These are phyloP conservation scores for Platycheirus rosarum DNA, from an alignment of 2,888 invertebrate species.

Conservation along the genomic window DNA sequence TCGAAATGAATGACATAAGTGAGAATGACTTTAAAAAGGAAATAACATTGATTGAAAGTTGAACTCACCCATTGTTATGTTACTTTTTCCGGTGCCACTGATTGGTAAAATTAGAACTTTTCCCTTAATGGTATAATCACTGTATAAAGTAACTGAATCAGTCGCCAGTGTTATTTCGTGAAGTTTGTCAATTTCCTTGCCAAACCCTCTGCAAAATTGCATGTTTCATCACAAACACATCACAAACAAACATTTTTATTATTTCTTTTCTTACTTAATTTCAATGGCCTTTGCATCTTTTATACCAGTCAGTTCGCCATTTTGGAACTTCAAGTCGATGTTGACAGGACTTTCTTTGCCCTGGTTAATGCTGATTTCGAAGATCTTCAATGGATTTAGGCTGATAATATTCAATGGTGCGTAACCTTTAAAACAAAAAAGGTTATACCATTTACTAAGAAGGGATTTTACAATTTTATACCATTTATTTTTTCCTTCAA, in stretches of 20 bases:
- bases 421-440: conserved; percentile 53
- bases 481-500: conserved; percentile 42
- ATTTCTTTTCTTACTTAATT: conserved; percentile 68
- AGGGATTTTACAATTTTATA: neutral
- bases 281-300: conserved; percentile 29
- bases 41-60: neutral
- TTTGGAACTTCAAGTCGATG: conserved; percentile 74
- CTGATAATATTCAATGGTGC: conserved; percentile 60
- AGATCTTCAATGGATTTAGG: conserved; percentile 71
- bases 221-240: too few relatives aligned
- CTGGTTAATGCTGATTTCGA: conserved; percentile 71
- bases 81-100: conserved; percentile 77
- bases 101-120: conserved; percentile 80
- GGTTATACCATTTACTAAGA: neutral
- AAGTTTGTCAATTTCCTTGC: conserved; percentile 73
- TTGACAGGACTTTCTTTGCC: conserved; percentile 76
- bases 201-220: conserved; percentile 75
- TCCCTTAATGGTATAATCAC: conserved; percentile 79
- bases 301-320: conserved; percentile 60
- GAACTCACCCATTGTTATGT: conserved; percentile 75
- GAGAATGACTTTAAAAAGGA: conserved; percentile 6
- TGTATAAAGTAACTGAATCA: conserved; percentile 38
- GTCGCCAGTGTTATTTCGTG: conserved; percentile 71
- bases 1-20: too few relatives aligned
- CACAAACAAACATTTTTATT: too few relatives aligned